These are phyloP conservation scores for Syrphus vitripennis DNA, from an alignment of 2,888 invertebrate genomes.

Conservation along the genomic window DNA sequence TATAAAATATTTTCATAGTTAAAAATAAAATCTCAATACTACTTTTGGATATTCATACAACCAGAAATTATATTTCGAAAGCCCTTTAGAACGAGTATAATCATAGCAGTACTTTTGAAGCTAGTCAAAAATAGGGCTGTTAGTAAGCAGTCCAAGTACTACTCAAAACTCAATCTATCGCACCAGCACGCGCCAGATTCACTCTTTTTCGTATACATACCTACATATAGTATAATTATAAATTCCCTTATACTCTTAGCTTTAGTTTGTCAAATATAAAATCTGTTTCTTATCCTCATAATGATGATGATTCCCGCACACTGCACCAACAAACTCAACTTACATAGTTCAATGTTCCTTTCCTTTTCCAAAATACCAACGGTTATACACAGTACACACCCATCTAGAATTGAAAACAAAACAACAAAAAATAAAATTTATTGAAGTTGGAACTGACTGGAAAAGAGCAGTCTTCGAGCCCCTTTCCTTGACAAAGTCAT, in stretches of 20 bases:
- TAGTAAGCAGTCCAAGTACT: too few species aligned
- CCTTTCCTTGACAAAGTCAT: conserved; percentile 51
- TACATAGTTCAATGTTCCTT: conserved; percentile 25
- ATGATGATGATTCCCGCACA: background rate
- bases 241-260: background rate
- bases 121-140: too few species aligned
- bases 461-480: conserved; percentile 42
- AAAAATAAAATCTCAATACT: too few species aligned
- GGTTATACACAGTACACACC: conserved; percentile 7
- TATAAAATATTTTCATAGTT: too few species aligned
- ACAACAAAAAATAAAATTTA: background rate
- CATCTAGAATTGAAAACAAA: background rate
- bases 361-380: background rate
- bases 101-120: too few species aligned
- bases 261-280: background rate
- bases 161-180: too few species aligned
- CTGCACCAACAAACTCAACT: background rate
- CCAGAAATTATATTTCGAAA: too few species aligned
- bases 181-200: too few species aligned
- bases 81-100: too few species aligned
- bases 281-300: background rate
- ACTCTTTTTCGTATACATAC: too few species aligned
- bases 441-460: conserved; percentile 41
- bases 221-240: too few species aligned
- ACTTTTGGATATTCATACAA: too few species aligned